Evolutionary conservation across 2,888 invertebrate genomes (phyloP).

Genomic region (Capitulum mitella): DNA sequence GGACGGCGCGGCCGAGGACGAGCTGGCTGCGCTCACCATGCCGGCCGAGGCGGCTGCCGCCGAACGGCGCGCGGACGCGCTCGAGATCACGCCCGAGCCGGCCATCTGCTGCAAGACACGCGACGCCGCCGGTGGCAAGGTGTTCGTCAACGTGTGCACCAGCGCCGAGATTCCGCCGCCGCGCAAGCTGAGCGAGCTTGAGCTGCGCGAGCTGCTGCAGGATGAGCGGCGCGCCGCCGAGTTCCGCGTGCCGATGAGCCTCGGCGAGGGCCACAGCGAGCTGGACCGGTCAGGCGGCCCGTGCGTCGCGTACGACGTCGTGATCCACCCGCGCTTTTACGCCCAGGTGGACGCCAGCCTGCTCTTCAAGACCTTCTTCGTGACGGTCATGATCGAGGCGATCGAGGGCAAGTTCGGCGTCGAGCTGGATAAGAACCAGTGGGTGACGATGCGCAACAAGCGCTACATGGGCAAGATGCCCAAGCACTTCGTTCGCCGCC

Average conservation of each 20-base stretch:
- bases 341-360: not conserved
- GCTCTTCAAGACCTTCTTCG: conserved; percentile 18
- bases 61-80: not conserved
- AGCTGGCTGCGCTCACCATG: conserved; percentile 7
- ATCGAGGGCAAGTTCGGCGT: conserved; percentile 15
- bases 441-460: conserved; percentile 13
- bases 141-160: conserved; percentile 24
- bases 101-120: conserved; percentile 15
- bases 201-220: conserved; percentile 4
- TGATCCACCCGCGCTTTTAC: conserved; percentile 1
- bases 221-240: not conserved
- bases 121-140: not conserved
- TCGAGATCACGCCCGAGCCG: conserved; percentile 16
- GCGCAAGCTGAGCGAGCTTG: not conserved
- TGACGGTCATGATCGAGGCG: not conserved
- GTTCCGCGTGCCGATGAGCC: conserved; percentile 21
- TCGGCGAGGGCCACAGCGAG: conserved; percentile 8
- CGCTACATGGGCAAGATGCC: conserved; percentile 23
- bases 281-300: conserved; percentile 4
- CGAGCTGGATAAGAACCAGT: not conserved
- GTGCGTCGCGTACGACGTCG: conserved; percentile 13
- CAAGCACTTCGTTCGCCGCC: not conserved
- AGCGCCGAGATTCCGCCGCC: conserved; percentile 12
- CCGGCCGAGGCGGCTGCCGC: conserved; percentile 11
- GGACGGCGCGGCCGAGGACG: not conserved